Conservation (phyloP, 2,113 vertebrate genomes). For the Ariopsis seemanni region DNA sequence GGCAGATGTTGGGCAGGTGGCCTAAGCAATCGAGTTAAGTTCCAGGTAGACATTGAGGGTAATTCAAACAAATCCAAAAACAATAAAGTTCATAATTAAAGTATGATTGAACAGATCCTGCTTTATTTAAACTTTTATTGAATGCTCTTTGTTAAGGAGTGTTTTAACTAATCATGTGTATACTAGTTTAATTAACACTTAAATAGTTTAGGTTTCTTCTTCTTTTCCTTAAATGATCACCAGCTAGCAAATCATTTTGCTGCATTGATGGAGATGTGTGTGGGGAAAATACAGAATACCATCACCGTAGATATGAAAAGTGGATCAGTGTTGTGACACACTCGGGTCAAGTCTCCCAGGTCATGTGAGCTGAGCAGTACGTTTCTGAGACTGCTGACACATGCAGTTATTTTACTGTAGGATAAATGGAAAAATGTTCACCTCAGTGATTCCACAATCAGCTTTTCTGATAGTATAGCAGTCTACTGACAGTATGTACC, state of each 20-base stretch:
- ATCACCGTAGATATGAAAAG: slow-evolving; percentile 25
- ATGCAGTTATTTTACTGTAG: slow-evolving; percentile 22
- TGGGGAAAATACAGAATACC: background rate
- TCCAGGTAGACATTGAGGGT: background rate
- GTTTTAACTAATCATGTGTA: no score
- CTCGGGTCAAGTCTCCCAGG: background rate
- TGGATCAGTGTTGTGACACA: background rate
- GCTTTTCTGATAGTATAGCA: background rate
- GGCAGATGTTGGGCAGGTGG: background rate
- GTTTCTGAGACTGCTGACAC: background rate
- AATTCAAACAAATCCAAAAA: background rate
- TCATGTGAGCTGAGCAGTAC: background rate
- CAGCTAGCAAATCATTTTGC: background rate
- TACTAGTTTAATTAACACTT: background rate
- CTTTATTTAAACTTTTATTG: background rate
- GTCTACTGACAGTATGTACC: background rate
- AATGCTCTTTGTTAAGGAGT: no score
- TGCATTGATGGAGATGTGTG: background rate
- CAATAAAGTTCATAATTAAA: background rate
- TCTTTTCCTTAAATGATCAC: no score
- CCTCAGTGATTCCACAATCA: background rate
- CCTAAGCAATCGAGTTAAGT: background rate
- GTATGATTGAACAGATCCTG: background rate
- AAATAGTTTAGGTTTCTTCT: no score
- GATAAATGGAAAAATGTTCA: background rate